These are phyloP conservation scores for Onthophagus sagittarius DNA, from an alignment of 2,888 invertebrate species.

Conservation along the genomic window DNA sequence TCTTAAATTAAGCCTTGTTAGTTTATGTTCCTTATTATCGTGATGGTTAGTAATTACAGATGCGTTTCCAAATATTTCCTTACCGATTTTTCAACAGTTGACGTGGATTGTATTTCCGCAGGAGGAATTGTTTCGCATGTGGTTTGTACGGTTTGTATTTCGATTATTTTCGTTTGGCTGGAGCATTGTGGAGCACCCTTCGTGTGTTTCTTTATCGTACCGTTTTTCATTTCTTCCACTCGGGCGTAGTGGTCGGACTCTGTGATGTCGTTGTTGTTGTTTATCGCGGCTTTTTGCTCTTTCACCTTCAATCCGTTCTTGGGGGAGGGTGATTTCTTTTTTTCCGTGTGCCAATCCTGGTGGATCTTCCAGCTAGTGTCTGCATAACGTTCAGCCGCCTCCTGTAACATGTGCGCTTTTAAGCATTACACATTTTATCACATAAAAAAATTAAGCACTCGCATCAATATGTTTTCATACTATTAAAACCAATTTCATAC, in stretches of 20 bases:
- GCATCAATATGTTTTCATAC: neutral
- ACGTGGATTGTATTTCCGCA: neutral
- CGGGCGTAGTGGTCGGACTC: conserved; percentile 21
- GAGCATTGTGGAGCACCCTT: conserved; percentile 16
- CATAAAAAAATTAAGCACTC: neutral
- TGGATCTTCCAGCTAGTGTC: conserved; percentile 74
- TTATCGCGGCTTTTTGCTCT: conserved; percentile 18
- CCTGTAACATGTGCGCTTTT: conserved; percentile 47
- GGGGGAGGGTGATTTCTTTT: conserved; percentile 51
- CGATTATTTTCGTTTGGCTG: conserved; percentile 32
- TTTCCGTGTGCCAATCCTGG: conserved; percentile 59
- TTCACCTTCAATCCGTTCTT: conserved; percentile 17
- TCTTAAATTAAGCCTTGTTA: neutral
- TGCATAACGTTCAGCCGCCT: conserved; percentile 64
- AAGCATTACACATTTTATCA: neutral
- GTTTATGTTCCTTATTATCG: neutral
- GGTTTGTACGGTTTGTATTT: conserved; percentile 44
- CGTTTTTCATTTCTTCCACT: conserved; percentile 24
- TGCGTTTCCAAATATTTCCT: conserved; percentile 24
- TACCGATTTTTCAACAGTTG: conserved; percentile 17
- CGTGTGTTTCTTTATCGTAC: conserved; percentile 29
- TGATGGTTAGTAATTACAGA: conserved; percentile 23
- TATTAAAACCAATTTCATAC: neutral
- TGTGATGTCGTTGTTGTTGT: conserved; percentile 19
- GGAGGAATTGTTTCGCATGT: conserved; percentile 24